Evolutionary conservation across 64 coral and sea anemone species (phyloP), one percentile per base, ranked within the genome.

Genomic region (Cladopsammia gracilis): DNA sequence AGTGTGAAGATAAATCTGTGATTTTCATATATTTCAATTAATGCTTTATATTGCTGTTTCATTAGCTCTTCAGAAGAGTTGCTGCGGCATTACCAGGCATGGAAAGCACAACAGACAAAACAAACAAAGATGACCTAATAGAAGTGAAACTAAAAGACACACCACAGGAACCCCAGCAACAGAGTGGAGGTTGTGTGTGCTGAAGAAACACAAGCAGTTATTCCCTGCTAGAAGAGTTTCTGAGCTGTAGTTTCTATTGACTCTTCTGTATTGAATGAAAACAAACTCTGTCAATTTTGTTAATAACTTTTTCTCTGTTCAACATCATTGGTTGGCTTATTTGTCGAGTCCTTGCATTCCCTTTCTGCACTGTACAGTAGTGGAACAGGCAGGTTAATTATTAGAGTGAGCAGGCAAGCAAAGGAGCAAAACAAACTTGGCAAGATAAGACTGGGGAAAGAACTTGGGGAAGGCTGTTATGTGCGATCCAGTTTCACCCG

Each of bases 121-220:
- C 88, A 48, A 96, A 99, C 78, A 99, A 99, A 85, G 92, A 97
- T 24, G 98, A 98, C 53, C 89, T 98, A 64, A 93, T 98, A 51
- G 96, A 98, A 98, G 96, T 98, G 14, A 98, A 95, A 91, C 94
- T 98, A 75, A 95, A 96, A 82, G 90, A 98, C 58, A 95, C 94
- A 52, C 96, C 96, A 44, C 91, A 92, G 51, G 94, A 89, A 51
- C 94, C 94, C 16, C 88, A 92, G 59, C 96, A 88, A 54, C 96
- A 95, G 58, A 90, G 87, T 82, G 96, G 96, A 25, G 90, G 94
- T 9, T 98, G 96, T 58, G 93, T 86, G 14, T 96, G 94, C 26
- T 98, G 71, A 87, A 11, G 46, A 11, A 45, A 4, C 51, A 59
- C 4, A 15, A 12, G 48, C 7, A 48, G 61, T 23, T 23, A 23